Evolutionary conservation across 1,140 invertebrate genomes (phyloP).

Genomic region (Cephus cinctus): DNA sequence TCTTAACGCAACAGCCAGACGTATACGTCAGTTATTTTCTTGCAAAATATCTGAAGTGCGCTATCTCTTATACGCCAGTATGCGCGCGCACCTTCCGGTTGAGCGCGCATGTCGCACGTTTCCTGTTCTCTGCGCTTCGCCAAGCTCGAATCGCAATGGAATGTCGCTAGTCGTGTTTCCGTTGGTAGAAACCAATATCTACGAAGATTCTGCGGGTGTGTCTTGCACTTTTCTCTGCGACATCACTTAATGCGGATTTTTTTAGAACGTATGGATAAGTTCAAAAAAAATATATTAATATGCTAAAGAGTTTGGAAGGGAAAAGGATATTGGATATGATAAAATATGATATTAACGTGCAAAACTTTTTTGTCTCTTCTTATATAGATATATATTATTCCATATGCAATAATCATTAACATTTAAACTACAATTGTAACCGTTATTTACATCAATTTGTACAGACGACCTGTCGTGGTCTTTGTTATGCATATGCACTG

Average conservation of each 20-base stretch:
- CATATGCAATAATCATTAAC: conserved; percentile 22
- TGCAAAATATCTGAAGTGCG: conserved; percentile 1
- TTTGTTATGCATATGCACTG: conserved; percentile 13
- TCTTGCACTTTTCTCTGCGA: no score
- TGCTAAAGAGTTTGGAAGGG: no score
- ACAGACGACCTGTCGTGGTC: conserved; percentile 22
- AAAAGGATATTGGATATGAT: no score
- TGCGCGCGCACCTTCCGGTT: conserved; percentile 31
- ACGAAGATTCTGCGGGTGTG: no score
- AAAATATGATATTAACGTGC: no score
- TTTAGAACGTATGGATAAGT: no score
- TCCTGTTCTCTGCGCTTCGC: conserved; percentile 6
- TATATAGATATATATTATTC: conserved; percentile 19
- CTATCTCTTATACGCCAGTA: background rate
- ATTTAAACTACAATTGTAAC: conserved; percentile 27
- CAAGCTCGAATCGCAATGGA: background rate
- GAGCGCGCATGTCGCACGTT: conserved; percentile 21
- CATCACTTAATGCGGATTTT: no score
- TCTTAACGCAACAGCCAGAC: background rate
- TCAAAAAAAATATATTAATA: no score
- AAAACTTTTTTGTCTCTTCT: no score
- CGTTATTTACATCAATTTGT: conserved; percentile 38
- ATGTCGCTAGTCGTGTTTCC: no score
- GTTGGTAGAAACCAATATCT: no score
- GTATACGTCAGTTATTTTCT: background rate